These are phyloP conservation scores for Pseudochirops cupreus DNA, from an alignment of 2,797 vertebrate species.

Conservation along the genomic window DNA sequence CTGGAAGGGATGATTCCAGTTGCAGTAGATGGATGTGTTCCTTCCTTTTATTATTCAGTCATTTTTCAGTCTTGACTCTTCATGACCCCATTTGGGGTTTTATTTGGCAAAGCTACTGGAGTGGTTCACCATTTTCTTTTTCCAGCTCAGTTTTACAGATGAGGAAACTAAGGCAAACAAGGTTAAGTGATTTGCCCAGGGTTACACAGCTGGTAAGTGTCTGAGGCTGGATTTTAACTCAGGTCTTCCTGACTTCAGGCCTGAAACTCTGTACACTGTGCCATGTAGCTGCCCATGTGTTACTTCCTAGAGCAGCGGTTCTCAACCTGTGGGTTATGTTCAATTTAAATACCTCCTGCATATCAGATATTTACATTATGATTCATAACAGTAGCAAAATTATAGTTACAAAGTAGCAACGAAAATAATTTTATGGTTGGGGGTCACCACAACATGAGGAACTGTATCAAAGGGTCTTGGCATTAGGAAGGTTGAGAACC, in stretches of 20 bases:
- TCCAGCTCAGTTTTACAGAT: not conserved
- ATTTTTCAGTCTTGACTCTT: not conserved
- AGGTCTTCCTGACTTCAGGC: not conserved
- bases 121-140: not conserved
- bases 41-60: not conserved
- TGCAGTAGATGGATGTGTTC: not conserved
- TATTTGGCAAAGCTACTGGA: not conserved
- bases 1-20: not conserved
- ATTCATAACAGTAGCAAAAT: too few relatives aligned
- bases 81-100: not conserved
- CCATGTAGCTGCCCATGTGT: not conserved
- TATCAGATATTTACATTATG: too few relatives aligned
- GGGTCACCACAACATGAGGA: too few relatives aligned
- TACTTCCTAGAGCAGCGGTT: not conserved
- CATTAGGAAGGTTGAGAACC: too few relatives aligned
- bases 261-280: not conserved
- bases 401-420: too few relatives aligned
- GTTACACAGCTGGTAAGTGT: not conserved
- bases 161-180: not conserved
- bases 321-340: too few relatives aligned
- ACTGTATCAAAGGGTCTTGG: too few relatives aligned
- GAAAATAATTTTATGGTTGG: too few relatives aligned
- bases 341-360: too few relatives aligned
- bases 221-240: not conserved
- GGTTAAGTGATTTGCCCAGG: not conserved